Evolutionary conservation across 1,140 invertebrate species (phyloP), one percentile per base, ranked within the genome.

Genomic region (Eulimnadia texana): DNA sequence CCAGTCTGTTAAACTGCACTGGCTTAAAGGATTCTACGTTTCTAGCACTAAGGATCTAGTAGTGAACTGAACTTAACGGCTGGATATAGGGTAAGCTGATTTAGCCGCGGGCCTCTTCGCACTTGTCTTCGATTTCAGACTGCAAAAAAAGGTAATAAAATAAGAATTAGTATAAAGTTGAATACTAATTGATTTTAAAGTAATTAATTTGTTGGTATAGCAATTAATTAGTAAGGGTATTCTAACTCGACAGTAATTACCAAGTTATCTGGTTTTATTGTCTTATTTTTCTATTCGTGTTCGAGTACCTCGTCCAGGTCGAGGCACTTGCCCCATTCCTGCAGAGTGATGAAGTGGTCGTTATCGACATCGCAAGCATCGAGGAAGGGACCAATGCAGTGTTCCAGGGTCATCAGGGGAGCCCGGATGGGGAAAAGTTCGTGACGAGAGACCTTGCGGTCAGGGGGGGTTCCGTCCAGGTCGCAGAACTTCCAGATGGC

Each of bases 401-500:
- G 90, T 74, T 97, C 93, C 70, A 96, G 79, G 19, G 90, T 83
- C 79, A 95, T 84, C 29, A 96, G 76, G 0, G 91, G 90, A 29
- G 92, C 93, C 50, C 88, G 80, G 68, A 96, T 92, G 16, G 93
- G 93, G 78, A 96, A 95, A 58, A 96, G 76, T 73, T 96, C 93
- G 75, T 95, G 92, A 42, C 89, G 82, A 3, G 90, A 93, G 2
- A 95, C 88, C 62, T 72, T 79, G 69, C 82, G 80, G 74, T 93
- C 89, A 67, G 89, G 86, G 61, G 88, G 86, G 72, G 90, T 81
- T 19, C 83, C 85, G 72, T 95, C 92, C 51, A 96, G 77, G 71
- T 96, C 92, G 70, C 92, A 95, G 86, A 91, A 96, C 71, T 96
- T 96, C 93, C 93, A 96, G 59, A 96, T 84, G 33, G 92, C 91